Base-by-base conservation (phyloP, 1,140 invertebrate species). In the Drosophila sturtevanti region DNA sequence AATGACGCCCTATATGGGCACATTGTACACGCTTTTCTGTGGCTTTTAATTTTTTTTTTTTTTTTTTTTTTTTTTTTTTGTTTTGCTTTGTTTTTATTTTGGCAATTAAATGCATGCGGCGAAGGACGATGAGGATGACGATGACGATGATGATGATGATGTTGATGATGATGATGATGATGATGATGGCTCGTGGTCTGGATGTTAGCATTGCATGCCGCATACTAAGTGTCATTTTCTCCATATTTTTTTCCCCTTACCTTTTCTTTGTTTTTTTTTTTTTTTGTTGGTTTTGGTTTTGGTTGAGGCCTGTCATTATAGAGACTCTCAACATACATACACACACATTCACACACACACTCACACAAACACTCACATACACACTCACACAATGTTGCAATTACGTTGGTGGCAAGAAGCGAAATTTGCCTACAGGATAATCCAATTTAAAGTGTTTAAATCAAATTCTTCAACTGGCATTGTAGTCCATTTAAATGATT, bases 371-470 rank as follows among this genome's bases (percentile, higher is more conserved):
- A 31, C 27, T 3, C 6, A 31, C 27, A 31, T 16, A 34, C 55
- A 63, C 69, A 89, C 84, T n/a, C 78, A 81, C 69, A 89, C 84
- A 89, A 89, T 89, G 84, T 89, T 82, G 84, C 84, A 89, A 89
- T 89, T 89, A 89, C 84, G 75, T 76, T 63, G 81, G 81, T 86
- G 59, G 59, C 37, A 65, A 65, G 71, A 77, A 61, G 18, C 41
- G 64, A 80, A 82, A 90, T 84, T 85, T 90, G 84, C 78, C 81
- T 90, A 90, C 77, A 90, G 81, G 70, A 79, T 90, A 90, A 90
- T 90, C 89, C 89, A 90, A 90, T 90, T 90, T 90, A 90, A 90
- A 90, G 89, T 89, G 89, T 89, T 90, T 90, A 90, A 90, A 90
- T 90, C 82, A 90, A 90, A 90, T 90, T 90, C 68, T 89, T 68